Evolutionary conservation across 2,113 vertebrate species (phyloP).

Genomic region (Gorsachius goisagi): DNA sequence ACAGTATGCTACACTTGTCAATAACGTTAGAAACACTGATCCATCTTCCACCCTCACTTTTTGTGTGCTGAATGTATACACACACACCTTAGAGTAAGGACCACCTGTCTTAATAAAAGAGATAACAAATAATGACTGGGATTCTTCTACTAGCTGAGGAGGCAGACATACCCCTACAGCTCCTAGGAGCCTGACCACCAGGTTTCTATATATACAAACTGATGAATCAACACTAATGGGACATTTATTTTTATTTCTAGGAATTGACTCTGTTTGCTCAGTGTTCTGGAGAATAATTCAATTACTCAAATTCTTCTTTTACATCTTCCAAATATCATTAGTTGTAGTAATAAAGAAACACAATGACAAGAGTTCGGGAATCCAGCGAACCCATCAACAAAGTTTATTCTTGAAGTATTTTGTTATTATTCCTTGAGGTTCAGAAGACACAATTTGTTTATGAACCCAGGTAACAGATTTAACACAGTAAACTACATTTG

Average conservation of each 20-base stretch:
- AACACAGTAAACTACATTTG: not conserved
- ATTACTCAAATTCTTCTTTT: not conserved
- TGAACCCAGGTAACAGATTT: not conserved
- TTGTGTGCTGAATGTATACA: not conserved
- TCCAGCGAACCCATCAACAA: not conserved
- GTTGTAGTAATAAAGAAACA: not conserved
- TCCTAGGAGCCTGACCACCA: not conserved
- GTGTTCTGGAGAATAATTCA: not conserved
- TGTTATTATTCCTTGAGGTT: not conserved
- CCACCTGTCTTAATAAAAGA: not conserved
- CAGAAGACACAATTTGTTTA: not conserved
- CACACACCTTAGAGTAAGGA: not conserved
- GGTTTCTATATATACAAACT: not conserved
- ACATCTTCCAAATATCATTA: not conserved
- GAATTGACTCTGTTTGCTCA: not conserved
- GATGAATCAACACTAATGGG: not conserved
- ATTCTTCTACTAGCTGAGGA: not conserved
- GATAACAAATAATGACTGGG: not conserved
- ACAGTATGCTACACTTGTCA: not conserved
- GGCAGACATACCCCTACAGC: not conserved
- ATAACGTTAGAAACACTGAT: not conserved
- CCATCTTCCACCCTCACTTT: not conserved
- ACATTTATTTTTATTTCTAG: not conserved
- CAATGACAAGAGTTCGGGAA: not conserved
- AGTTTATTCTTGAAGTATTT: not conserved